These are phyloP conservation scores for Coregonus suidteri DNA, from an alignment of 2,797 vertebrate genomes.

Conservation along the genomic window DNA sequence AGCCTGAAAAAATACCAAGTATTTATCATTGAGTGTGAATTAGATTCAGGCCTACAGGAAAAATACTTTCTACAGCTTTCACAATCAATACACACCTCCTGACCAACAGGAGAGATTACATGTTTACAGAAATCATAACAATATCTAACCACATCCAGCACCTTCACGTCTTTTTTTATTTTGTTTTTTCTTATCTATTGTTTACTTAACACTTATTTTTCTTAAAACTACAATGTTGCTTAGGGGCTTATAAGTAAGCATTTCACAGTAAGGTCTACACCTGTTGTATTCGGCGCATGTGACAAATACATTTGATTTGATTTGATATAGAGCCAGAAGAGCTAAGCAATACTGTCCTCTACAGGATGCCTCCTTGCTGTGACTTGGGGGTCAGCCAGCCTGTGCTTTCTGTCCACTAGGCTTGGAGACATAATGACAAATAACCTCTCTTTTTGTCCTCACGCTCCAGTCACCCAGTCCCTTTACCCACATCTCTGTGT, in stretches of 20 bases:
- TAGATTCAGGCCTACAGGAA: not conserved
- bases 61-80: not conserved
- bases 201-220: no score
- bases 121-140: not conserved
- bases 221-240: no score
- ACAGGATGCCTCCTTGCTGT: not conserved
- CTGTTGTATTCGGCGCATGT: no score
- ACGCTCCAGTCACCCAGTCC: not conserved
- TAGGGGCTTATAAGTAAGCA: no score
- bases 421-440: not conserved
- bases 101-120: not conserved
- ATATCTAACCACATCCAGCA: not conserved
- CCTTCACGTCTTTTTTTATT: not conserved
- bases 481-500: conserved; percentile 8
- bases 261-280: no score
- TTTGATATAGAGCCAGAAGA: not conserved
- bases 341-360: not conserved
- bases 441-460: not conserved
- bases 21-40: not conserved
- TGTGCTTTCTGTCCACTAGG: not conserved
- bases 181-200: no score
- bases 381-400: not conserved
- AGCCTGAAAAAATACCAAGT: not conserved
- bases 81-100: not conserved
- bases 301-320: no score